Base-by-base conservation (phyloP, 2,113 vertebrate species). In the Riparia riparia region DNA sequence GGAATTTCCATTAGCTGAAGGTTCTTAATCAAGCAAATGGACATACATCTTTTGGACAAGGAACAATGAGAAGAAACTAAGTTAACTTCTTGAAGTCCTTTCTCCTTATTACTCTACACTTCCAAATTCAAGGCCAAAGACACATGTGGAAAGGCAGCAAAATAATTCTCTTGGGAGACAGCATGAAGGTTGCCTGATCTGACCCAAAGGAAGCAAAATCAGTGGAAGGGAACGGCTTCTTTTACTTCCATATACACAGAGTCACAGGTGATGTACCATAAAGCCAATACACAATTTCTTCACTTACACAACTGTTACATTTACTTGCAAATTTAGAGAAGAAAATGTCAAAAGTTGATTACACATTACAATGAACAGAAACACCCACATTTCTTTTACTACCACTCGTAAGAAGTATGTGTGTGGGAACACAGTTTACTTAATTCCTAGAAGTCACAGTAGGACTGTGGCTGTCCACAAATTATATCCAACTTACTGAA, bases 361-460 rank as follows among this genome's bases (percentile, higher is more conserved):
- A 66, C 51, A 66, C 10, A 50, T 8, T 87, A 37, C 54, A 91
- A 50, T 14, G 85, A 94, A 89, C 22, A 86, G 72, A 54, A 95
- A 93, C 91, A 88, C 96, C 86, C 66, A 93, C 82, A 56, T 70
- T 88, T 90, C 66, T 94, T 91, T 82, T 54, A 88, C 84, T 58
- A 73, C 50, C 64, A 45, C 70, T 77, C 24, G 15, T 42, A 69
- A 69, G 45, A 74, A 84, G 29, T 31, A 65, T 7, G 29, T 64
- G 57, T 72, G 91, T 54, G 71, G 87, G 95, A 96, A 88, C 63
- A 65, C 1, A 17, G 42, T 54, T 83, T 31, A 53, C 13, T 29
- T 39, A 93, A 69, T 73, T 94, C 73, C 66, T 72, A 22, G 65
- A 89, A 94, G 63, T 61, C 96, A 93, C 95, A 95, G 84, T 78